Conservation (phyloP, 2,888 invertebrate genomes). For the Drosophila infuscata region DNA sequence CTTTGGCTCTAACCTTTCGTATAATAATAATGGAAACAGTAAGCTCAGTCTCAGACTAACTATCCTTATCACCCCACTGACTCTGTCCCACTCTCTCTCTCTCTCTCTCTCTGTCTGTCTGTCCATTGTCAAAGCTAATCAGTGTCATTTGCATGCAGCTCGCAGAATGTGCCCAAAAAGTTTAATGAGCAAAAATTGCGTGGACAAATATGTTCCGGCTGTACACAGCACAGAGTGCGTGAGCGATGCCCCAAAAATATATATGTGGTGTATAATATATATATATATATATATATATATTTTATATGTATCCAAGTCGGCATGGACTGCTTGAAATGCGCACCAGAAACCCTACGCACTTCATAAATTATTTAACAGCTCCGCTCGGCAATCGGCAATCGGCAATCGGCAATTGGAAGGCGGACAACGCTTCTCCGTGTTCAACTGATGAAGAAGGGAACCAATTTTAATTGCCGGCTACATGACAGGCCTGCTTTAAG, state of each 20-base stretch:
- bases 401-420: conserved; percentile 47
- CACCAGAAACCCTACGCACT: conserved; percentile 73
- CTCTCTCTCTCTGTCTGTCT: not conserved
- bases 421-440: conserved; percentile 5
- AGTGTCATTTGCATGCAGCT: conserved; percentile 71
- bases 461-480: conserved; percentile 71
- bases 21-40: conserved; percentile 59
- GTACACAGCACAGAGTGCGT: conserved; percentile 35
- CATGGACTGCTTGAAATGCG: conserved; percentile 65
- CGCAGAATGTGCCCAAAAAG: conserved; percentile 68
- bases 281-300: conserved; percentile 4
- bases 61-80: conserved; percentile 36
- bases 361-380: conserved; percentile 77
- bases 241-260: conserved; percentile 43
- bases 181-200: conserved; percentile 71
- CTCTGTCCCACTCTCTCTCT: not conserved
- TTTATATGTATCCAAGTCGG: conserved; percentile 10
- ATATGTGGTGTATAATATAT: not conserved
- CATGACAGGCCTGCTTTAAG: conserved; percentile 28
- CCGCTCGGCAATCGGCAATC: conserved; percentile 59
- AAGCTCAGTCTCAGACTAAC: conserved; percentile 36
- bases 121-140: conserved; percentile 53
- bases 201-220: conserved; percentile 72
- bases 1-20: conserved; percentile 43
- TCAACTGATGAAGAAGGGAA: conserved; percentile 42